Evolutionary conservation across 1,140 invertebrate species (phyloP), one percentile per base, ranked within the genome.

Genomic region (Megathymus violae): DNA sequence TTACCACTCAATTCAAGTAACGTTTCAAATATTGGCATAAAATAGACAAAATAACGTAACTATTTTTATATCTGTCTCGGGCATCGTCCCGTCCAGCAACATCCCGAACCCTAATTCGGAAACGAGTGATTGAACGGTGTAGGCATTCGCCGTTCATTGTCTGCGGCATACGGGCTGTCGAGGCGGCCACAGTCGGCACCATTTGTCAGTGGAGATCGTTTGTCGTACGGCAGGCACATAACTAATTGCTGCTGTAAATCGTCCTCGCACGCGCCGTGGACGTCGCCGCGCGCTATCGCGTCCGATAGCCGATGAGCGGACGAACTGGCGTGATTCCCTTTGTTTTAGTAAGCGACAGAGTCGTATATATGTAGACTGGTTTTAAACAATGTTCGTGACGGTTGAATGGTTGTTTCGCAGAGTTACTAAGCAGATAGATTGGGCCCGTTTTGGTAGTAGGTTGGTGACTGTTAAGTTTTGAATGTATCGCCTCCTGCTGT

Each of bases 181-280:
- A 44, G 62, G 54, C 69, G 65, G 62, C 64, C 74, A 61, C 43
- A 58, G 68, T 77, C 73, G 50, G 71, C 52, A 73, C 74, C 77
- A 85, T 86, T 86, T 76, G 76, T 86, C 81, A 84, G 75, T 56
- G 50, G 67, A 65, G 71, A 80, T 84, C 80, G 82, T 83, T 83
- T 85, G 82, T 87, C 84, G 78, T 59, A 72, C 77, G 73, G 63
- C 73, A 59, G 73, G 69, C 75, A 84, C 79, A 79, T 87, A 87
- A 87, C 84, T 87, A 87, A 87, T 87, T 87, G 84, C 75, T 44
- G 79, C 70, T 80, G 78, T 85, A 85, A 85, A 87, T 87, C 80
- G 75, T 86, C 69, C 67, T 22, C 52, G 52, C 52, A 58, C 52
- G 52, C 52, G 41, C 40, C 14, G 52, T 17, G 61, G 43, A 62